A percentile compares a stretch with the other conserved stretches of the same genome.
Evolutionary conservation across 2,888 invertebrate genomes (phyloP).

Genomic region (Rhingia campestris): DNA sequence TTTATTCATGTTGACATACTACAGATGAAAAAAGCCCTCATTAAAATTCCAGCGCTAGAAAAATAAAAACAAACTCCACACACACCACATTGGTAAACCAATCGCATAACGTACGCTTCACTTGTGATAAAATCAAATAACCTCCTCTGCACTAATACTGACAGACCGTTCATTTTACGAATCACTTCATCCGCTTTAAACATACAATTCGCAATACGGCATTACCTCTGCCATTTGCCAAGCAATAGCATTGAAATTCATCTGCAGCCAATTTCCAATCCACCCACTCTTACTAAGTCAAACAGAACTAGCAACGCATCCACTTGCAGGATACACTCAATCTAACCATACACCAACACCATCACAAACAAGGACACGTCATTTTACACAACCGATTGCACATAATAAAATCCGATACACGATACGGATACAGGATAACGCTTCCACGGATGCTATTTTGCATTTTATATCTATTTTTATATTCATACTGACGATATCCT

Average conservation of each 20-base stretch:
- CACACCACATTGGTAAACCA: no score
- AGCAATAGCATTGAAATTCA: conserved; percentile 29
- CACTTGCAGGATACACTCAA: conserved; percentile 17
- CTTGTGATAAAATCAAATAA: conserved; percentile 25
- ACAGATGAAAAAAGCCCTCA: no score
- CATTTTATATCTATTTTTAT: conserved; percentile 33
- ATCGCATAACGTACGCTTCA: no score
- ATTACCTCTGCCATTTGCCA: background rate
- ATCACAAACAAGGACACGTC: background rate
- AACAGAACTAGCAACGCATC: conserved; percentile 24
- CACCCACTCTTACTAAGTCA: conserved; percentile 35
- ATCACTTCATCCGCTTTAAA: conserved; percentile 61
- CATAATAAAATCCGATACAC: conserved; percentile 53
- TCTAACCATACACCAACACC: background rate
- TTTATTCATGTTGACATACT: no score
- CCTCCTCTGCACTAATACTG: conserved; percentile 3
- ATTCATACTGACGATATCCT: background rate
- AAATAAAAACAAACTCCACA: no score
- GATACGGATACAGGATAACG: conserved; percentile 1
- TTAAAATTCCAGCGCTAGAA: no score
- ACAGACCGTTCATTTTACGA: conserved; percentile 38
- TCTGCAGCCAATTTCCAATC: conserved; percentile 38
- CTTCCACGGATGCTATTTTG: conserved; percentile 44
- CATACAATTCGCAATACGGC: conserved; percentile 34
- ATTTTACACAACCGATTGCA: conserved; percentile 49